Evolutionary conservation across 2,888 invertebrate species (phyloP), one percentile per base, ranked within the genome.

Genomic region (Ctena decussata): DNA sequence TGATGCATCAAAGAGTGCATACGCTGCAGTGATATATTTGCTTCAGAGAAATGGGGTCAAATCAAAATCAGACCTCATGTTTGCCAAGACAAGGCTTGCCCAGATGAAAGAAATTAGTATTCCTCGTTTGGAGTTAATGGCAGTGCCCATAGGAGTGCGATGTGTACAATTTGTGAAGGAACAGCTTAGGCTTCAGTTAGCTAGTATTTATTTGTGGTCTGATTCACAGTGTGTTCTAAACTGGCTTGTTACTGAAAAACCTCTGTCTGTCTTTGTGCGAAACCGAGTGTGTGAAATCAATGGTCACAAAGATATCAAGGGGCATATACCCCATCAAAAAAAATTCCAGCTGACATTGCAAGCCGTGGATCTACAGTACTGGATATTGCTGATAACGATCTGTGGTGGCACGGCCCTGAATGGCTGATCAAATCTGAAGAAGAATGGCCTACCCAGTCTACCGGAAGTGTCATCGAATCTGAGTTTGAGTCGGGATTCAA

Each of bases 351-450:
- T 44, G 75, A 75, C 24, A 75, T 75, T 2, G 75, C 57, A 6
- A 49, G 49, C 6, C 44, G 75, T 30, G 75, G 75, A 3, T 27
- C 53, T 35, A n/a, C 44, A 24, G 30, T 75, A 21, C 27, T 24
- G 12, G 21, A 32, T 27, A 27, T 49, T 24, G 21, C 30, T 32
- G 75, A 35, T 8, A 44, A 37, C 35, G 30, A 49, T 35, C 37
- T 75, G 39, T 75, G 75, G 75, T 75, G 75, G 75, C 46, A 53
- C 32, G 75, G 75, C 8, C 75, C 75, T 35, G n/a, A 53, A 24
- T 53, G 75, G 75, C 35, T 75, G 60, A 57, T 60, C 21, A n/a
- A 73, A 41, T 27, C 39, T 12, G 46, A n/a, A n/a, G 35, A 3
- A 37, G 30, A 53, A 24, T 75, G 75, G 75, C 75, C 57, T 69